These are phyloP conservation scores for Cyrtonyx montezumae DNA, from an alignment of 2,113 vertebrate species.

Conservation along the genomic window DNA sequence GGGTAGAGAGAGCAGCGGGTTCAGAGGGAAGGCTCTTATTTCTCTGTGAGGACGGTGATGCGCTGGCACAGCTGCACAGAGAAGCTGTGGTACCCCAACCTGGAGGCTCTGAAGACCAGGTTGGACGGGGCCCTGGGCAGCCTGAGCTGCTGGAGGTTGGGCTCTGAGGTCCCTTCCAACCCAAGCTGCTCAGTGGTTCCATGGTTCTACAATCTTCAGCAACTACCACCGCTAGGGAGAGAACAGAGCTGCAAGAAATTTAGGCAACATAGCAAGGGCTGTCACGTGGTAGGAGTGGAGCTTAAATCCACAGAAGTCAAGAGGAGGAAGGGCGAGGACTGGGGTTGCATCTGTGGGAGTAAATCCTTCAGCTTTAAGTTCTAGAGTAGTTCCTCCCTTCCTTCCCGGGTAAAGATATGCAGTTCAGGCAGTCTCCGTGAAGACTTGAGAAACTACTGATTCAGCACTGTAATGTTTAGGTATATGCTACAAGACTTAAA, in stretches of 20 bases:
- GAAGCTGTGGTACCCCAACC: no score
- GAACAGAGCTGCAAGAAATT: not conserved
- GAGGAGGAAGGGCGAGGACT: not conserved
- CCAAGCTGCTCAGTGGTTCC: no score
- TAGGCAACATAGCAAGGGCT: not conserved
- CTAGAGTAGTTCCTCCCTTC: not conserved
- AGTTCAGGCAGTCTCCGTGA: conserved; percentile 1
- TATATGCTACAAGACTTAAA: conserved; percentile 61
- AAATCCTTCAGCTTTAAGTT: not conserved
- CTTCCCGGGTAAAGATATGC: conserved; percentile 37
- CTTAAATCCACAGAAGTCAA: not conserved
- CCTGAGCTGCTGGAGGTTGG: no score
- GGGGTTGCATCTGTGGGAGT: not conserved
- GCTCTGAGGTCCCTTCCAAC: no score
- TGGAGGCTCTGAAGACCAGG: no score
- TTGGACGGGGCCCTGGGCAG: no score
- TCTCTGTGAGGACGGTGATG: no score
- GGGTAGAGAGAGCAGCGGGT: not conserved
- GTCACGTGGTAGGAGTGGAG: not conserved
- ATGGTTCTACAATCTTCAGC: not conserved
- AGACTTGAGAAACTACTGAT: not conserved
- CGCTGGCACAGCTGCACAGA: no score
- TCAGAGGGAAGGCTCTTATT: not conserved
- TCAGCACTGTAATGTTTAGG: conserved; percentile 58
- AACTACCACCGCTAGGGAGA: not conserved